phyloP scores from a whole-genome alignment of 1,140 invertebrate genomes.

The Cardiocondyla obscurior region DNA sequence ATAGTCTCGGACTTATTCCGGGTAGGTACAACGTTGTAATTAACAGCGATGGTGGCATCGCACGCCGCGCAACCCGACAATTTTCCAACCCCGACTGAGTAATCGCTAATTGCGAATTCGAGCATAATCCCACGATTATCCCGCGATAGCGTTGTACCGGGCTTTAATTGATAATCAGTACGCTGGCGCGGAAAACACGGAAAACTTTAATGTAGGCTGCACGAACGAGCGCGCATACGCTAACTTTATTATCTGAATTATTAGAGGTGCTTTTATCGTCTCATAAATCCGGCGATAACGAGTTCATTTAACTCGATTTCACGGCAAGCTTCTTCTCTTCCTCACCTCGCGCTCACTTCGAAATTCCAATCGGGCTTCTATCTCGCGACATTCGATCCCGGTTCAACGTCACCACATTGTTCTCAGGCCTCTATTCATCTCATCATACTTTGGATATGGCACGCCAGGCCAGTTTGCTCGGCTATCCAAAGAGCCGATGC shows the following conservation, averaged over 20 bases:
- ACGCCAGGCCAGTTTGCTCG: neutral
- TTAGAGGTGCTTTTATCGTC: constrained; percentile 40
- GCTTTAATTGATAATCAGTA: constrained; percentile 45
- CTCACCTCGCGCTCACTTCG: neutral
- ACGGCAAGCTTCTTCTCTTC: constrained; percentile 30
- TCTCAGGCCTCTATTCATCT: neutral
- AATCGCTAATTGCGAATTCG: constrained; percentile 52
- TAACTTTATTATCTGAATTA: constrained; percentile 55
- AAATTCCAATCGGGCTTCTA: neutral
- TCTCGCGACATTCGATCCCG: constrained; percentile 6
- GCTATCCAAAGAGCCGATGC: neutral
- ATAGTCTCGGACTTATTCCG: constrained; percentile 27
- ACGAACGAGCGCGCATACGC: constrained; percentile 2
- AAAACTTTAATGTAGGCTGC: neutral
- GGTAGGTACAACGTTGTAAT: constrained; percentile 32
- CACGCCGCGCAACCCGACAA: constrained; percentile 8
- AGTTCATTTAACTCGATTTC: constrained; percentile 54
- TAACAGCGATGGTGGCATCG: constrained; percentile 36
- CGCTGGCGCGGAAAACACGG: constrained; percentile 33
- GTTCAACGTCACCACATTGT: neutral
- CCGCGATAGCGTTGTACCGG: constrained; percentile 29
- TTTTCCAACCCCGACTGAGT: neutral
- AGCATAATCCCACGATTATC: constrained; percentile 46
- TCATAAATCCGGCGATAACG: constrained; percentile 47
- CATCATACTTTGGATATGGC: neutral